These are phyloP conservation scores for Prorops nasuta DNA, from an alignment of 1,140 invertebrate genomes.

Conservation along the genomic window DNA sequence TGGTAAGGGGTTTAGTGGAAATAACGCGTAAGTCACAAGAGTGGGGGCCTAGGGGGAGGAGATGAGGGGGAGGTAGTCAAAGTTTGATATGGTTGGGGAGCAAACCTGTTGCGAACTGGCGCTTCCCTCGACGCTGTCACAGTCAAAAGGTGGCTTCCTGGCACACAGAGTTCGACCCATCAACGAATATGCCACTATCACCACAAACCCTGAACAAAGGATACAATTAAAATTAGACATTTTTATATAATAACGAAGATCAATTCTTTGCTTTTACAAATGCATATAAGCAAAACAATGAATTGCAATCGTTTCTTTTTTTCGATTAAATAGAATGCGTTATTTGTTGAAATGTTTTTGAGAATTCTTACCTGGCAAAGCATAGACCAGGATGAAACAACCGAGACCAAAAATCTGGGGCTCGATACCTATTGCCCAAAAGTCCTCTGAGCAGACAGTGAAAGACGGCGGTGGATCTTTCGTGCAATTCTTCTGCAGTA, in stretches of 20 bases:
- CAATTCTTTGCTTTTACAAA: too few species aligned
- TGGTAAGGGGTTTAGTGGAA: too few species aligned
- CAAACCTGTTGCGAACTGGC: slow-evolving; percentile 64
- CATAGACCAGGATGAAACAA: slow-evolving; percentile 71
- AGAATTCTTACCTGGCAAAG: slow-evolving; percentile 62
- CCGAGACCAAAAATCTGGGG: slow-evolving; percentile 62
- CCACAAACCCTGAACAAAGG: slow-evolving; percentile 65
- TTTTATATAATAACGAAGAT: too few species aligned
- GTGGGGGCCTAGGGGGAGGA: too few species aligned
- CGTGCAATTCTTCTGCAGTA: too few species aligned
- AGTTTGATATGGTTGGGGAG: too few species aligned
- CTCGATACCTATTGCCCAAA: slow-evolving; percentile 30
- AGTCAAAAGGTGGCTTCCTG: slow-evolving; percentile 64
- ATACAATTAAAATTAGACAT: slow-evolving; percentile 33
- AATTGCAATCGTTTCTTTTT: not conserved
- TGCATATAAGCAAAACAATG: too few species aligned
- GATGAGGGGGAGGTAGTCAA: too few species aligned
- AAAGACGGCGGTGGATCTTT: slow-evolving; percentile 27
- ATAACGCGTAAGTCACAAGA: too few species aligned
- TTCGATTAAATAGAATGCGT: not conserved
- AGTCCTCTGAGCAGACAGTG: slow-evolving; percentile 35
- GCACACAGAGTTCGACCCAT: slow-evolving; percentile 72
- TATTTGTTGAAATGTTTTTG: not conserved
- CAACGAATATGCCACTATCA: slow-evolving; percentile 68
- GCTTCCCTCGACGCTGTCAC: slow-evolving; percentile 57